Evolutionary conservation across 2,113 vertebrate genomes (phyloP).

Genomic region (Ploceus nigricollis): DNA sequence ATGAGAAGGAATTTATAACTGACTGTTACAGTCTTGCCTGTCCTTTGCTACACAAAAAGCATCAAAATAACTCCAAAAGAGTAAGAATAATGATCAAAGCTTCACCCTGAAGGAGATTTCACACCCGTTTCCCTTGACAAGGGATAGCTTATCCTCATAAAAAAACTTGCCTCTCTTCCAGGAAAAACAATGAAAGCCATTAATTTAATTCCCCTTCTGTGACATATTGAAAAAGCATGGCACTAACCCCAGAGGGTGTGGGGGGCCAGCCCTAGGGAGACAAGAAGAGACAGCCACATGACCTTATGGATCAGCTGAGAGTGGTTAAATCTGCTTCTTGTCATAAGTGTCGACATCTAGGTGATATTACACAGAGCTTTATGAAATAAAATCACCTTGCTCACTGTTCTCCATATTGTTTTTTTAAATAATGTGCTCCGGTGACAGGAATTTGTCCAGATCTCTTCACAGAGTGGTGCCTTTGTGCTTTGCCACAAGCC

Average conservation of each 20-base stretch:
- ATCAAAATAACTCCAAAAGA: not conserved
- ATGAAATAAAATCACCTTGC: not conserved
- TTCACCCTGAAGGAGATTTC: conserved; percentile 15
- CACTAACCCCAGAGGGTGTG: not conserved
- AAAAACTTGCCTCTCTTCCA: not conserved
- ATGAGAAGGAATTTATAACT: not conserved
- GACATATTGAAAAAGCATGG: not conserved
- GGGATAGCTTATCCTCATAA: not conserved
- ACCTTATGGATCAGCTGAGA: not conserved
- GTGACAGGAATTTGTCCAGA: not conserved
- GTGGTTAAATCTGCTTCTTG: not conserved
- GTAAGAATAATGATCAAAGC: not conserved
- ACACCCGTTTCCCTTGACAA: not conserved
- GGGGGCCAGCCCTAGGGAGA: not conserved
- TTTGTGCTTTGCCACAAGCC: not conserved
- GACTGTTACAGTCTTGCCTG: not conserved
- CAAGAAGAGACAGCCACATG: not conserved
- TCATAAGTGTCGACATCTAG: not conserved
- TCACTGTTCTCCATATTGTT: not conserved
- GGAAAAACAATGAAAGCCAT: not conserved
- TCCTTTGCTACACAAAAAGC: not conserved
- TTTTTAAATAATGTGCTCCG: not conserved
- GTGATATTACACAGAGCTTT: not conserved
- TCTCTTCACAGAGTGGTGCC: not conserved
- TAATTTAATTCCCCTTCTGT: not conserved